phyloP scores from a whole-genome alignment of 2,888 invertebrate genomes.

The Phytoseiulus persimilis region DNA sequence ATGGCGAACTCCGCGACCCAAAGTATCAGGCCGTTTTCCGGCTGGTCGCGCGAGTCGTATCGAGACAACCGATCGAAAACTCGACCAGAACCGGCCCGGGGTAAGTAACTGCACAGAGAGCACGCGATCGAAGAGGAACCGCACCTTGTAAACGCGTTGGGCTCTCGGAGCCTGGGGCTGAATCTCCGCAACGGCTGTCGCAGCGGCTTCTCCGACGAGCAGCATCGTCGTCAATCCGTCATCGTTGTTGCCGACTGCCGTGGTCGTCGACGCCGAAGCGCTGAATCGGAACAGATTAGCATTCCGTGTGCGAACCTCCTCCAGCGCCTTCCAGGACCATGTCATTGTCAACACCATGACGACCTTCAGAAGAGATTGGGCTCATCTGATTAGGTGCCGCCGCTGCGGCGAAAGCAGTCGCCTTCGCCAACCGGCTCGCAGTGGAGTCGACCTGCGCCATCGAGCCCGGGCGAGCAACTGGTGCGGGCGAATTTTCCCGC shows the following conservation, averaged over 20 bases:
- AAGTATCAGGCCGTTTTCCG: too few species aligned
- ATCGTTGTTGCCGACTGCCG: neutral
- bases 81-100: too few species aligned
- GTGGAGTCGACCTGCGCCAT: neutral
- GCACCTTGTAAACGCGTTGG: constrained; percentile 33
- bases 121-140: neutral
- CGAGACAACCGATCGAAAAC: too few species aligned
- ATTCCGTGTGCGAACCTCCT: neutral
- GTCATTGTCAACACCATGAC: neutral
- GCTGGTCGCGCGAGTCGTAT: too few species aligned
- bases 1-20: too few species aligned
- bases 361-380: constrained; percentile 5
- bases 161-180: constrained; percentile 21
- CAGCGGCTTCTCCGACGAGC: neutral
- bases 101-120: too few species aligned
- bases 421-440: neutral
- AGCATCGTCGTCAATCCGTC: constrained; percentile 18
- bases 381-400: neutral
- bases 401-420: neutral
- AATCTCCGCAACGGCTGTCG: neutral
- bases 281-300: constrained; percentile 5
- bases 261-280: neutral
- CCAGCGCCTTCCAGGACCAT: neutral
- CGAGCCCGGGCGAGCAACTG: neutral
- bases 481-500: neutral